A percentile compares a stretch with the other conserved stretches of the same genome.
These are phyloP conservation scores for Pelmatolapia mariae DNA, from an alignment of 2,113 vertebrate species.

Conservation along the genomic window DNA sequence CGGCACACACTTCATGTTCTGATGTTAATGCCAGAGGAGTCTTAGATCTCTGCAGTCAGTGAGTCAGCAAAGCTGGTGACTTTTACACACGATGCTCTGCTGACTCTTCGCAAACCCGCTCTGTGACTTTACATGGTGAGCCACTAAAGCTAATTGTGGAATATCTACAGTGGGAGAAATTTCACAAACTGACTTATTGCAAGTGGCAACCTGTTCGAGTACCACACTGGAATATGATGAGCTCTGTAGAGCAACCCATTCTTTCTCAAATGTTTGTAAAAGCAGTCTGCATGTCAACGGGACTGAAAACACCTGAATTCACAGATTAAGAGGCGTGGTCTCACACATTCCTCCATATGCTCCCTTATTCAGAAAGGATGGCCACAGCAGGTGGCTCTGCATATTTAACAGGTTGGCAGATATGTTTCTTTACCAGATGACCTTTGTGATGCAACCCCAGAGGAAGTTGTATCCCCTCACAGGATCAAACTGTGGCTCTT, in stretches of 20 bases:
- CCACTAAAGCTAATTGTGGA: rapidly evolving
- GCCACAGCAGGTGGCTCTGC: not conserved
- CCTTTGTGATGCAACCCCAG: not conserved
- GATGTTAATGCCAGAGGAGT: not conserved
- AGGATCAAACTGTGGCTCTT: not conserved
- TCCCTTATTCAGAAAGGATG: not conserved
- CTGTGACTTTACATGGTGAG: not conserved
- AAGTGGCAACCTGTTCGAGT: not conserved
- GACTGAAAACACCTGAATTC: not conserved
- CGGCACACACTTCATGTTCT: not conserved
- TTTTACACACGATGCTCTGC: not conserved
- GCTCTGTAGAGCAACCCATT: not conserved
- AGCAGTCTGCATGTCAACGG: not conserved
- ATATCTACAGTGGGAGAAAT: not conserved
- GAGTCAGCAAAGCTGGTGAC: not conserved
- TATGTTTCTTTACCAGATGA: not conserved
- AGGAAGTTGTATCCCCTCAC: not conserved
- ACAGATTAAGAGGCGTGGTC: not conserved
- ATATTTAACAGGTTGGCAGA: not conserved
- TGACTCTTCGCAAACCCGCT: rapidly evolving
- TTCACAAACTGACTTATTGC: not conserved
- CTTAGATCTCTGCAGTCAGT: not conserved
- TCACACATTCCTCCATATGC: not conserved
- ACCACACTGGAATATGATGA: rapidly evolving
- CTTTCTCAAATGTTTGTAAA: not conserved